A percentile compares a stretch with the other conserved stretches of the same genome.
phyloP scores from a whole-genome alignment of 2,797 vertebrate species.

The Sylvia borin region DNA sequence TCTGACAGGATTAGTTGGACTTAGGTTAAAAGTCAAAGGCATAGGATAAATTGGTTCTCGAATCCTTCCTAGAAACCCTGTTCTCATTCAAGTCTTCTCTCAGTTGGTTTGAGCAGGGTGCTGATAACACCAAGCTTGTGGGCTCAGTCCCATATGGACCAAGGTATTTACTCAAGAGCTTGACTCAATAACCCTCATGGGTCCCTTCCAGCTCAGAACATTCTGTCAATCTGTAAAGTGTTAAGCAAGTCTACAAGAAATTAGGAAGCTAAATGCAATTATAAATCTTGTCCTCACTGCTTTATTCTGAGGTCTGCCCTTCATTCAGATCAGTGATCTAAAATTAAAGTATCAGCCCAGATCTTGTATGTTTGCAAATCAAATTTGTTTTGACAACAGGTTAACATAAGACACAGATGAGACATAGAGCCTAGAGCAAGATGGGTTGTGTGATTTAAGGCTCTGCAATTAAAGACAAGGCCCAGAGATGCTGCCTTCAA shows the following conservation, averaged over 20 bases:
- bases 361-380: neutral
- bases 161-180: neutral
- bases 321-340: neutral
- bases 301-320: neutral
- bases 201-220: neutral
- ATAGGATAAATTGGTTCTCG: neutral
- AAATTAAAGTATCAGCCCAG: neutral
- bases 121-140: neutral
- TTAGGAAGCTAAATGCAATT: neutral
- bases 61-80: neutral
- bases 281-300: neutral
- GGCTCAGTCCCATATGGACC: neutral
- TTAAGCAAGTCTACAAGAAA: neutral
- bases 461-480: neutral
- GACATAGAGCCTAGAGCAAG: neutral
- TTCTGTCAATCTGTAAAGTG: neutral
- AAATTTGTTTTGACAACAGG: slow-evolving; percentile 32
- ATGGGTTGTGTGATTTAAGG: neutral
- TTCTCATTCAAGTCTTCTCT: neutral
- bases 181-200: neutral
- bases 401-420: neutral
- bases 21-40: neutral
- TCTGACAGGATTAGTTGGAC: neutral
- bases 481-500: neutral
- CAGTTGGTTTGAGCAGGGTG: neutral